These are phyloP conservation scores for Sarcophaga peregrina DNA, from an alignment of 1,140 invertebrate genomes.

Conservation along the genomic window DNA sequence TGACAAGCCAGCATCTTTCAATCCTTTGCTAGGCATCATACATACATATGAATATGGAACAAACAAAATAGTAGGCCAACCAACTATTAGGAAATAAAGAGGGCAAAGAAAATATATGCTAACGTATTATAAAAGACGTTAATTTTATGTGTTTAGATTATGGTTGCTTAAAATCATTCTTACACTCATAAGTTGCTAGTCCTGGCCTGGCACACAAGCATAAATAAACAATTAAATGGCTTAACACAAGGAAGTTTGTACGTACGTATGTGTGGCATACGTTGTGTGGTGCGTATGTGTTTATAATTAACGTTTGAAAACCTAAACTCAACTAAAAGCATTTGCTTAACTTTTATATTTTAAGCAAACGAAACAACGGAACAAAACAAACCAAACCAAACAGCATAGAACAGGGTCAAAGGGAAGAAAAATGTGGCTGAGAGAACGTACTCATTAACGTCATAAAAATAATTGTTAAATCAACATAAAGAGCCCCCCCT, in stretches of 20 bases:
- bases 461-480: conserved; percentile 62
- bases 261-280: neutral
- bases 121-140: neutral
- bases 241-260: neutral
- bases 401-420: too few species aligned
- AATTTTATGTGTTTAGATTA: conserved; percentile 7
- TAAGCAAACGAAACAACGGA: neutral
- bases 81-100: too few species aligned
- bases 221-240: conserved; percentile 1
- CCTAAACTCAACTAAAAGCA: neutral
- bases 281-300: neutral
- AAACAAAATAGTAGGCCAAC: too few species aligned
- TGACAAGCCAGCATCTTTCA: neutral
- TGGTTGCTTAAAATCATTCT: neutral
- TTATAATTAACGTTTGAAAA: conserved; percentile 2
- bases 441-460: conserved; percentile 58
- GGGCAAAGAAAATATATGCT: too few species aligned
- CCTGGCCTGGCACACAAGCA: neutral
- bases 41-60: too few species aligned
- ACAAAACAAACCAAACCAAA: neutral
- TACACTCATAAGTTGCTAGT: too few species aligned
- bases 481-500: conserved; percentile 48
- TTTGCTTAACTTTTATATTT: neutral
- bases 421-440: neutral
- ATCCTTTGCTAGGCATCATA: too few species aligned